Conservation (phyloP, 2,113 vertebrate genomes). For the Microtus oregoni region DNA sequence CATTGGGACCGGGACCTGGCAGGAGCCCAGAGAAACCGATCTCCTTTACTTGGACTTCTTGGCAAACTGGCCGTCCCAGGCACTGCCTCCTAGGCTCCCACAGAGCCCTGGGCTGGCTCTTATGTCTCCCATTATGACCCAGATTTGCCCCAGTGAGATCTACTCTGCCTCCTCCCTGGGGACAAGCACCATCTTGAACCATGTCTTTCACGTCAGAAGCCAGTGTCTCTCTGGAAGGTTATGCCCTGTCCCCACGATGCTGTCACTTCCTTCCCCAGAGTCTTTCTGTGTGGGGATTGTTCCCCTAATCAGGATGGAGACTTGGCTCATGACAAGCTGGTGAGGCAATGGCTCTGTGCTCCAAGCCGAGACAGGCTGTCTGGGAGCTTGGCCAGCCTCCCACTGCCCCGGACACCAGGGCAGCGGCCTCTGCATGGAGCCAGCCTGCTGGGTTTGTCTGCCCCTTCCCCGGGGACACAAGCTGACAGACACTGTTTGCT, state of each 20-base stretch:
- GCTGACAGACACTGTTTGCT: slow-evolving; percentile 61
- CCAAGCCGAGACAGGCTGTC: slow-evolving; percentile 70
- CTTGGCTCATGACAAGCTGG: slow-evolving; percentile 63
- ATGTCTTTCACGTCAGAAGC: slow-evolving; percentile 52
- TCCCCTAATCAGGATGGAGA: slow-evolving; percentile 80
- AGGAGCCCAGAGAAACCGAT: slow-evolving; percentile 15
- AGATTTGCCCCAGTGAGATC: slow-evolving; percentile 20
- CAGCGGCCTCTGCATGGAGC: slow-evolving; percentile 61
- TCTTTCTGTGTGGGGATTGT: slow-evolving; percentile 74
- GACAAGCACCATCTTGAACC: background rate
- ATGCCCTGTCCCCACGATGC: slow-evolving; percentile 61
- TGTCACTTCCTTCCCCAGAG: slow-evolving; percentile 67
- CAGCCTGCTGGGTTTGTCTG: slow-evolving; percentile 67
- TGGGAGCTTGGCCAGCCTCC: slow-evolving; percentile 77
- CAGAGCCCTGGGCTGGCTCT: background rate
- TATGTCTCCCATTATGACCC: background rate
- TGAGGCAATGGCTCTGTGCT: slow-evolving; percentile 73
- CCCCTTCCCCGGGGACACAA: slow-evolving; percentile 70
- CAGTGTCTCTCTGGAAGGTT: slow-evolving; percentile 60
- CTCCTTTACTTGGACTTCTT: slow-evolving; percentile 38
- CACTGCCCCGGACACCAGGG: slow-evolving; percentile 68
- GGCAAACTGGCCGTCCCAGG: background rate
- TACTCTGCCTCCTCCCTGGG: background rate
- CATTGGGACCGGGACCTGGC: background rate
- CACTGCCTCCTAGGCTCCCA: background rate